Conservation (phyloP, 1,140 invertebrate genomes). For the Chironomus tepperi region DNA sequence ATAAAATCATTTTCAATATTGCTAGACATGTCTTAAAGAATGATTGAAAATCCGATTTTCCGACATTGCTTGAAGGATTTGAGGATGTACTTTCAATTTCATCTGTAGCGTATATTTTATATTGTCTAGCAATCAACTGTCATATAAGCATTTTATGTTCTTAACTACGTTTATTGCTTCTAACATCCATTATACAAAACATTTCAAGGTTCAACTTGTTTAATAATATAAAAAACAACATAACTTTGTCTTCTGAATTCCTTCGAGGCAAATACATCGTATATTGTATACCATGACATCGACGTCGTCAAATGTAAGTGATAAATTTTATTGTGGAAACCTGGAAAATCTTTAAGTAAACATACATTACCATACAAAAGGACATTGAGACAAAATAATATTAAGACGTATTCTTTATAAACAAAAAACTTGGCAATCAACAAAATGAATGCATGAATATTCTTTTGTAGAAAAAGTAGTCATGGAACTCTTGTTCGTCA, state of each 20-base stretch:
- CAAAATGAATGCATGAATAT: constrained; percentile 14
- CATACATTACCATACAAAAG: too few relatives aligned
- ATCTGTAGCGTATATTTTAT: neutral
- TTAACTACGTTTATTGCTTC: neutral
- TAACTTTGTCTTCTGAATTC: neutral
- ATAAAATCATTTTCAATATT: neutral
- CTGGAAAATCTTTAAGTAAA: too few relatives aligned
- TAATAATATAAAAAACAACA: too few relatives aligned
- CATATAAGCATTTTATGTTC: neutral
- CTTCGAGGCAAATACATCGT: neutral
- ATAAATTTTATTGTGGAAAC: too few relatives aligned
- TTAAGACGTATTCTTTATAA: neutral
- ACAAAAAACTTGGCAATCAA: neutral
- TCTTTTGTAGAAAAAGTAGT: neutral
- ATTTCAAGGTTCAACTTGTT: neutral
- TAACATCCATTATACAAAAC: neutral
- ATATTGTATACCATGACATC: neutral
- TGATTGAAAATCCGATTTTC: neutral
- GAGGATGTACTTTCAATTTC: neutral
- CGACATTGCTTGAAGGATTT: neutral
- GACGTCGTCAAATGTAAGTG: neutral
- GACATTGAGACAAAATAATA: too few relatives aligned
- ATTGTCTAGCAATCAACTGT: neutral
- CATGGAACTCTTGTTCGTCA: neutral
- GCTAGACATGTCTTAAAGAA: neutral